Base-by-base conservation (phyloP, 2,888 invertebrate species). In the Ochropleura plecta region DNA sequence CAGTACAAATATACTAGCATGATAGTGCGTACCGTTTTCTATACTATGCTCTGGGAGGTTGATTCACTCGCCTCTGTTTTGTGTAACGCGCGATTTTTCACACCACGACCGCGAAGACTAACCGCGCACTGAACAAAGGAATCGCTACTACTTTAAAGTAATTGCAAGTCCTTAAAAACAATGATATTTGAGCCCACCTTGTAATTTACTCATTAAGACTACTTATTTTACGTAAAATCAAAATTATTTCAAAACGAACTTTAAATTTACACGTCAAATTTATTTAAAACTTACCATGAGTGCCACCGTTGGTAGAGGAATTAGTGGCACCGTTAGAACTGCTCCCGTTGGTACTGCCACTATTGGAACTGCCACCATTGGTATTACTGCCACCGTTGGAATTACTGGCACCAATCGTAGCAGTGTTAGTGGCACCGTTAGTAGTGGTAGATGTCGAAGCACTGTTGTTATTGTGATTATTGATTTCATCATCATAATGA, bases 61-160 rank as follows among this genome's bases (percentile, higher is more conserved):
- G 86, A 87, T 60, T 88, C 88, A 88, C 42, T 55, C 76, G 66
- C 16, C 65, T 85, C 88, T 86, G 86, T 80, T 88, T 84, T 71
- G 71, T 88, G 80, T 87, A 80, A 80, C 73, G 55, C 64, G 55
- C 51, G 68, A 51, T 78, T 83, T 88, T 86, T 79, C 55, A 72
- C 70, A 76, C 65, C 44, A 65, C 30, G 51, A 67, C 63, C 20
- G 62, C 30, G 46, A 76, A 63, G 53, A 70, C 71, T 67, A 66
- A 62, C 70, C 30, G 42, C 49, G 55, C 51, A 14, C 46, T 57
- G 48, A 70, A 48, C 46, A 20, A 73, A 59, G 30, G 16, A 55
- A 42, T 16, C 9, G 8, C 14, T 60, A 53, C n/a, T 9, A 8
- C 44, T 44, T 49, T 44, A 7, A 12, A 44, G 7, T 44, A n/a